These are phyloP conservation scores for Vulpes ferrilata DNA, from an alignment of 2,113 vertebrate genomes.

Conservation along the genomic window DNA sequence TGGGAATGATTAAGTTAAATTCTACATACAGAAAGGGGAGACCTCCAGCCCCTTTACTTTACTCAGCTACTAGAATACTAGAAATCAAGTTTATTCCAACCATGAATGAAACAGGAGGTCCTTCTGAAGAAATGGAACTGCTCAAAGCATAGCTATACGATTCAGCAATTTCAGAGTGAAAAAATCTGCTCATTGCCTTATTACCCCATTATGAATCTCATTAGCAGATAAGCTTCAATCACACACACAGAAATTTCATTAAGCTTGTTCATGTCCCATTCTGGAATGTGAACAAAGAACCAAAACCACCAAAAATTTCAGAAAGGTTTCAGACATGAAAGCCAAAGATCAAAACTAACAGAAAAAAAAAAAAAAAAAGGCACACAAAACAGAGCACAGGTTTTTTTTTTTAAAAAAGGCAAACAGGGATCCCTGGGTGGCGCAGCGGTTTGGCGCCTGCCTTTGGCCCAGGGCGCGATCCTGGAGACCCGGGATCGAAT, in stretches of 20 bases:
- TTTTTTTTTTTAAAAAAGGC: background rate
- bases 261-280: constrained; percentile 8
- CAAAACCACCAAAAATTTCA: constrained; percentile 32
- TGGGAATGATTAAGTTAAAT: constrained; percentile 5
- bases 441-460: too few species aligned
- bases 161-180: background rate
- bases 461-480: too few species aligned
- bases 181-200: background rate
- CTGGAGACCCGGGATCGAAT: too few species aligned
- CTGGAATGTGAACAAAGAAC: constrained; percentile 3
- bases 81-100: background rate
- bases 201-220: background rate
- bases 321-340: background rate
- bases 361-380: background rate
- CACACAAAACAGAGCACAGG: background rate
- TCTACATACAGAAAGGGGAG: background rate
- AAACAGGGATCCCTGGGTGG: too few species aligned
- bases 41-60: background rate
- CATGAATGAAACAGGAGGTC: background rate
- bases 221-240: background rate
- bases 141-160: background rate
- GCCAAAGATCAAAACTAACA: constrained; percentile 5
- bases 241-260: background rate
- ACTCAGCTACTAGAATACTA: background rate
- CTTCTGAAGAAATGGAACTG: background rate